These are phyloP conservation scores for Dryobates pubescens DNA, from an alignment of 2,797 vertebrate genomes.

Conservation along the genomic window DNA sequence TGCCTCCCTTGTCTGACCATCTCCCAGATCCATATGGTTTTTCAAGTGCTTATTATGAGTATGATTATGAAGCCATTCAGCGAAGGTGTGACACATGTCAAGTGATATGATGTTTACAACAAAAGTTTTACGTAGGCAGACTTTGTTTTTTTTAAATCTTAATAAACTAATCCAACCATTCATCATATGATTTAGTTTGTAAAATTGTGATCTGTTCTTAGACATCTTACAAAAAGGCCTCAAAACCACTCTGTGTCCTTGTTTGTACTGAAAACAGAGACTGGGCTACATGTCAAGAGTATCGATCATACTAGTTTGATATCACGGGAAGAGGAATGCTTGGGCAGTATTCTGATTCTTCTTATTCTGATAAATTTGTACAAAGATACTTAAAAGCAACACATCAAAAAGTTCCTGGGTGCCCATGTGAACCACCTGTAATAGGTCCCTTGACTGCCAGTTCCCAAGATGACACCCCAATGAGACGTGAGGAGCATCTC, in stretches of 20 bases:
- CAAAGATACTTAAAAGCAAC: neutral
- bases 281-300: neutral
- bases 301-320: neutral
- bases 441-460: neutral
- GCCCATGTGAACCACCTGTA: neutral
- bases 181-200: neutral
- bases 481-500: neutral
- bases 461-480: neutral
- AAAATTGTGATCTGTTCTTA: neutral
- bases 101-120: neutral
- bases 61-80: neutral
- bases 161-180: neutral
- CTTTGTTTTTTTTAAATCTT: neutral
- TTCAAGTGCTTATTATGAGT: neutral
- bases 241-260: neutral
- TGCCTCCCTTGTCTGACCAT: neutral
- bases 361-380: neutral
- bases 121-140: neutral
- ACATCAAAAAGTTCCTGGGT: neutral
- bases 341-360: neutral
- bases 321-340: neutral
- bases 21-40: neutral
- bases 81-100: neutral
- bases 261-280: neutral
- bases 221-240: neutral